Evolutionary conservation across 92 coral and sea anemone species (phyloP).

Genomic region (Parazoanthus darwini): DNA sequence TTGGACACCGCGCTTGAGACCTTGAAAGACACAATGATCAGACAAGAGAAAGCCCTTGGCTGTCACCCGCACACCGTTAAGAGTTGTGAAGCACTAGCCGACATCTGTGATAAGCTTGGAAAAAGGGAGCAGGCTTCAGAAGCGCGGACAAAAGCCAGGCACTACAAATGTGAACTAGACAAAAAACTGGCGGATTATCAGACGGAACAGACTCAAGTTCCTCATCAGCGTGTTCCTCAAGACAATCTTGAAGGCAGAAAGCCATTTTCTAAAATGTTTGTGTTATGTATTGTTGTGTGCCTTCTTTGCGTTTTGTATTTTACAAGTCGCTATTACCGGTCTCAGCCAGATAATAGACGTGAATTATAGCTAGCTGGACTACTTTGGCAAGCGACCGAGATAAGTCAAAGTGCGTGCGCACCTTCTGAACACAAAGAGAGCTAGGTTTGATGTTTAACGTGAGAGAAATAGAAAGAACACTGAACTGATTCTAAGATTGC

Average conservation of each 20-base stretch:
- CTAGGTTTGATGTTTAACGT: too few species aligned
- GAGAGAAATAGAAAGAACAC: too few species aligned
- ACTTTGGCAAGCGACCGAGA: too few species aligned
- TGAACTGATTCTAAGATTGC: too few species aligned
- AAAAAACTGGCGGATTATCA: background rate
- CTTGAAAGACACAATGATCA: background rate
- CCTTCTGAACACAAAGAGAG: too few species aligned
- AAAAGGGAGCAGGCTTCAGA: background rate
- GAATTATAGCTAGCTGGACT: background rate
- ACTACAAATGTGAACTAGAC: background rate
- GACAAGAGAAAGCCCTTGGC: constrained; percentile 23
- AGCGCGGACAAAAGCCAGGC: background rate
- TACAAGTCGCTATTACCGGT: background rate
- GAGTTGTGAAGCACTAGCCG: constrained; percentile 14
- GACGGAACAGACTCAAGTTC: background rate
- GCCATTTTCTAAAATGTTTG: background rate
- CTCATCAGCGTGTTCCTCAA: background rate
- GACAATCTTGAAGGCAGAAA: background rate
- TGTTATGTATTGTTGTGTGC: background rate
- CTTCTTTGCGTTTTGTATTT: background rate
- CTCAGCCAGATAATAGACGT: background rate
- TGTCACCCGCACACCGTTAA: constrained; percentile 29
- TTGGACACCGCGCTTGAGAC: background rate
- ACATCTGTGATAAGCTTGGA: background rate
- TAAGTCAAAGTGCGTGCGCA: too few species aligned